phyloP scores from a whole-genome alignment of 2,888 invertebrate genomes.

The Napeogenes inachia region DNA sequence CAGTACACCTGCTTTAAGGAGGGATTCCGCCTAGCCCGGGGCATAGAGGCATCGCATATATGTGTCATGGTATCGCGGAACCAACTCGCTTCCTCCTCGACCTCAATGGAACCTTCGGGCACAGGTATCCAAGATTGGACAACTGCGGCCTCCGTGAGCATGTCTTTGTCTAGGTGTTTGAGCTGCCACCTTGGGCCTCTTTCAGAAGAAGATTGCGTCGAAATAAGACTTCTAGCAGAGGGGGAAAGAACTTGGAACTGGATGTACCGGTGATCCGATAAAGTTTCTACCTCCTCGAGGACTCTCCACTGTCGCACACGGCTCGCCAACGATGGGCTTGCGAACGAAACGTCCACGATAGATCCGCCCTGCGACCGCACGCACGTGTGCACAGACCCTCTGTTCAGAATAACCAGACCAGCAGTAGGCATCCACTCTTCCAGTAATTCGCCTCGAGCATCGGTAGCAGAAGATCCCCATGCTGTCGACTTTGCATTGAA shows the following conservation, averaged over 20 bases:
- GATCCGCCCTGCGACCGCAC: conserved; percentile 31
- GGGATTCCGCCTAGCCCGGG: background rate
- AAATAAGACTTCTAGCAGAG: background rate
- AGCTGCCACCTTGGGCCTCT: conserved; percentile 11
- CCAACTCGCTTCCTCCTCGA: conserved; percentile 15
- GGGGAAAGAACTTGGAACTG: conserved; percentile 14
- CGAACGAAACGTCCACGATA: conserved; percentile 28
- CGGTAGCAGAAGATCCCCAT: conserved; percentile 26
- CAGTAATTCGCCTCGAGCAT: conserved; percentile 20
- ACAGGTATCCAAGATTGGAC: conserved; percentile 15
- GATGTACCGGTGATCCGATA: conserved; percentile 28
- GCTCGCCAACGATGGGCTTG: conserved; percentile 15
- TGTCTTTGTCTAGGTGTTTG: conserved; percentile 5
- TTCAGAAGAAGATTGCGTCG: background rate
- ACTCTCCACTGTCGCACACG: conserved; percentile 22
- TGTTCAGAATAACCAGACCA: conserved; percentile 22
- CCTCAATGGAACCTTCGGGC: background rate
- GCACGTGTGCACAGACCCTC: conserved; percentile 28
- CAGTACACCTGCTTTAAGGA: conserved; percentile 19
- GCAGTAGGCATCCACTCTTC: conserved; percentile 23
- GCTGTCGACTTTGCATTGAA: conserved; percentile 28
- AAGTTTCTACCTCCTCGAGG: conserved; percentile 19
- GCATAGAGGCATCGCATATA: conserved; percentile 25
- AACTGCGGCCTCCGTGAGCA: conserved; percentile 11
- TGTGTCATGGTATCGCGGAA: conserved; percentile 16